A percentile compares a stretch with the other conserved stretches of the same genome.
Conservation (phyloP, 2,888 invertebrate species). For the Chrysolina haemoptera region DNA sequence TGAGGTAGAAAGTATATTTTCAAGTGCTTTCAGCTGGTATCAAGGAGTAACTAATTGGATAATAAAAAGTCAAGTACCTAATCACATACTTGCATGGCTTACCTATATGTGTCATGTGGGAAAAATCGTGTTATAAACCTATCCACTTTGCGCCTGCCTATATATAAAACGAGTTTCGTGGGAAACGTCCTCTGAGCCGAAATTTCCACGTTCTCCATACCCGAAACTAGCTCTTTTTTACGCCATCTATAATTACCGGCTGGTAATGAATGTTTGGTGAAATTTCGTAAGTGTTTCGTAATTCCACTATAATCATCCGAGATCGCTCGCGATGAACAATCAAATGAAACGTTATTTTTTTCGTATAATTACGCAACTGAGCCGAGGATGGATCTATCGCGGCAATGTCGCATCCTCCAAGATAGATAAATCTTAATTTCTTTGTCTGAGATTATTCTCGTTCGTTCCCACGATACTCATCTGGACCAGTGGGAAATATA, state of each 20-base stretch:
- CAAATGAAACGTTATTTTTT: conserved; percentile 20
- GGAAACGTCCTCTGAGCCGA: neutral
- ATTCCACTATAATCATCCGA: conserved; percentile 28
- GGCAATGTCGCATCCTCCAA: neutral
- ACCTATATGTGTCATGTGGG: neutral
- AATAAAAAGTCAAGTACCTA: no score
- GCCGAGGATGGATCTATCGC: conserved; percentile 5
- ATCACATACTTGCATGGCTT: no score
- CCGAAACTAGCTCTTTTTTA: neutral
- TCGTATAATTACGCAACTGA: conserved; percentile 19
- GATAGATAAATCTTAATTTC: conserved; percentile 46
- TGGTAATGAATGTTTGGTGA: conserved; percentile 29
- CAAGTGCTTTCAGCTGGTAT: no score
- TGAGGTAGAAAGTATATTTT: no score
- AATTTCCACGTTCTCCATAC: neutral
- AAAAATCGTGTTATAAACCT: neutral
- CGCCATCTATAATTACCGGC: conserved; percentile 26
- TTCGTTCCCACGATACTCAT: conserved; percentile 54
- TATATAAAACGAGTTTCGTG: neutral
- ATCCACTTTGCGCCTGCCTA: no score
- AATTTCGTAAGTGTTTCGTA: conserved; percentile 24
- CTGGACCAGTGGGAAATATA: conserved; percentile 48
- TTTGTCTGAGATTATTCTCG: conserved; percentile 50
- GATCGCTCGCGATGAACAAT: conserved; percentile 18
- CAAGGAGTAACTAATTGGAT: no score